Evolutionary conservation across 2,888 invertebrate genomes (phyloP), one percentile per base, ranked within the genome.

Genomic region (Linnaemya tessellans): DNA sequence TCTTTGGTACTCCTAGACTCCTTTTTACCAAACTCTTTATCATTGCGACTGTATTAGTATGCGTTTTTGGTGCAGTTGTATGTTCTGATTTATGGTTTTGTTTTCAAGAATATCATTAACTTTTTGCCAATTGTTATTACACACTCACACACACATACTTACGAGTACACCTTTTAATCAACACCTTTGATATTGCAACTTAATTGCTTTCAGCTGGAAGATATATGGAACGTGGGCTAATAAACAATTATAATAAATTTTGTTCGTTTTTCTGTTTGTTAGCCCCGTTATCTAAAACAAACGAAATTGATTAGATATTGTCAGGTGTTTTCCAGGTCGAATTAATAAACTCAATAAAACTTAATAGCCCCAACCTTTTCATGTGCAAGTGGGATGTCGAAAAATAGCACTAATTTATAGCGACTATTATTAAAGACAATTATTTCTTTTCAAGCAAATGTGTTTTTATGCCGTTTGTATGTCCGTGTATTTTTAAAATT

Each of bases 221-320:
- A 64, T 43, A 46, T 25, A 54, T 35, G 11, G 15, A 54, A 18
- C 38, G 38, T 51, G 38, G 41, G 54, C 54, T 41, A 41, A 25
- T 22, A 41, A 51, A 56, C 2, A 35, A 70, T 18, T 25, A 70
- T 43, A 71, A 70, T 22, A 15, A 65, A 54, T n/a, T 46, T 3
- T 2, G 11, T 43, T 30, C 5, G 3, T 30, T 30, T 13, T 43
- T 11, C 41, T 13, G 41, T 43, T 74, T 84, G 54, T 54, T 74
- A 46, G 10, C 51, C 11, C 41, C 70, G 25, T 84, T 84, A 84
- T 84, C 80, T 65, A 11, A 13, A 49, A 51, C 60, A 11, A 49
- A 60, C 65, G 60, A 10, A 10, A 25, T 20, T 70, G 84, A 84
- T 84, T 80, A 84, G 75, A 80, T 84, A 80, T 65, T 35, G 43